These are phyloP conservation scores for Lissonota sp. DNA, from an alignment of 2,888 invertebrate genomes.

Conservation along the genomic window DNA sequence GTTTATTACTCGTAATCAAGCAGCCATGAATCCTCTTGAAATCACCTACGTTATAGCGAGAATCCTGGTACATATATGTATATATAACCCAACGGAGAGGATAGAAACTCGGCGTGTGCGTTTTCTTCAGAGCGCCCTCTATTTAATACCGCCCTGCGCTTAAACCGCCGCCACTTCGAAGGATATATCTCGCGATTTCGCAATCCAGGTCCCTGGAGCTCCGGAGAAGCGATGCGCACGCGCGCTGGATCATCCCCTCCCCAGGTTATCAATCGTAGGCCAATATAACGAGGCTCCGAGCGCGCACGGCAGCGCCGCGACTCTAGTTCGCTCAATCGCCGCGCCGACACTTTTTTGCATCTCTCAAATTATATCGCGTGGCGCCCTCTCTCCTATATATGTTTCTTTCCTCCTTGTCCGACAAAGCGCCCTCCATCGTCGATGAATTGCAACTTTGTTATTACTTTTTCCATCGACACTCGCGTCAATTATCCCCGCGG, in stretches of 20 bases:
- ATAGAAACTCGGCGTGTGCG: slow-evolving; percentile 28
- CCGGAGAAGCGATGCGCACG: slow-evolving; percentile 4
- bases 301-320: slow-evolving; percentile 8
- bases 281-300: slow-evolving; percentile 6
- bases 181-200: slow-evolving; percentile 31
- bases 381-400: slow-evolving; percentile 1
- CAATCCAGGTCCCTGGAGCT: slow-evolving; percentile 56
- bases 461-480: too few species aligned
- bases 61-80: background rate
- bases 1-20: slow-evolving; percentile 84
- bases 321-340: slow-evolving; percentile 50
- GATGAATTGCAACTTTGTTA: slow-evolving; percentile 41
- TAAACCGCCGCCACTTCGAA: slow-evolving; percentile 33
- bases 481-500: too few species aligned
- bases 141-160: slow-evolving; percentile 71
- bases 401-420: background rate
- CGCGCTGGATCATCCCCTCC: slow-evolving; percentile 47
- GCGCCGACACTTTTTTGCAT: slow-evolving; percentile 40
- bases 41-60: slow-evolving; percentile 79
- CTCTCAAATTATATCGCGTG: background rate
- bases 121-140: slow-evolving; percentile 71
- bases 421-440: background rate
- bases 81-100: background rate
- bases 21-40: slow-evolving; percentile 83
- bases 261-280: slow-evolving; percentile 38